Conservation (phyloP, 2,113 vertebrate species). For the Gulo gulo region DNA sequence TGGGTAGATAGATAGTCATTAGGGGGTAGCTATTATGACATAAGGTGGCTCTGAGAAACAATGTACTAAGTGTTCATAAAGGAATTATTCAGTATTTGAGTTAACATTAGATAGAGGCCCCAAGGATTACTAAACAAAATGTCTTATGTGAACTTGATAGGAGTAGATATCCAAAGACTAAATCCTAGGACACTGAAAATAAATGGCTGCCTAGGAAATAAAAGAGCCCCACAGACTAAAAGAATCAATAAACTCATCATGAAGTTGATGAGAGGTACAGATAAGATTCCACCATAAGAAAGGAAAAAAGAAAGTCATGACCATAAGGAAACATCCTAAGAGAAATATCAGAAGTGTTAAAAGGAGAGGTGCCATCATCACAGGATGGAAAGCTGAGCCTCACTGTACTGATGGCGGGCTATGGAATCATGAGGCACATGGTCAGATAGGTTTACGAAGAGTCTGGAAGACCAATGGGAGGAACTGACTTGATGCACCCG, state of each 20-base stretch:
- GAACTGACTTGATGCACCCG: background rate
- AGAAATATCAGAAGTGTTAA: background rate
- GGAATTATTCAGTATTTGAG: background rate
- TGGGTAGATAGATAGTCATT: background rate
- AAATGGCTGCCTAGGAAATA: background rate
- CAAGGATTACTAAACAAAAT: background rate
- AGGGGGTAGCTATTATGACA: background rate
- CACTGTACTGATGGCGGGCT: rapidly evolving
- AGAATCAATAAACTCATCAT: background rate
- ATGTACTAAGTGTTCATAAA: background rate
- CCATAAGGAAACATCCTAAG: background rate
- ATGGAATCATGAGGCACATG: too few species aligned
- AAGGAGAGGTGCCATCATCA: rapidly evolving
- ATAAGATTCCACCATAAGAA: background rate
- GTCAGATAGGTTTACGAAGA: background rate
- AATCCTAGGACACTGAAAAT: background rate
- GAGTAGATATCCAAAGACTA: background rate
- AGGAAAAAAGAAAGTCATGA: background rate
- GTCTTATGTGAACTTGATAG: background rate
- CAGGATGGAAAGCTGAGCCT: background rate
- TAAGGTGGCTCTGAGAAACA: background rate
- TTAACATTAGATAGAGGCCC: background rate
- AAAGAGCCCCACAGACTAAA: background rate
- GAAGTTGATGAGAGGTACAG: background rate
- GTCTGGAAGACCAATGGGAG: background rate